Evolutionary conservation across 2,797 vertebrate genomes (phyloP).

Genomic region (Neopelma chrysocephalum): DNA sequence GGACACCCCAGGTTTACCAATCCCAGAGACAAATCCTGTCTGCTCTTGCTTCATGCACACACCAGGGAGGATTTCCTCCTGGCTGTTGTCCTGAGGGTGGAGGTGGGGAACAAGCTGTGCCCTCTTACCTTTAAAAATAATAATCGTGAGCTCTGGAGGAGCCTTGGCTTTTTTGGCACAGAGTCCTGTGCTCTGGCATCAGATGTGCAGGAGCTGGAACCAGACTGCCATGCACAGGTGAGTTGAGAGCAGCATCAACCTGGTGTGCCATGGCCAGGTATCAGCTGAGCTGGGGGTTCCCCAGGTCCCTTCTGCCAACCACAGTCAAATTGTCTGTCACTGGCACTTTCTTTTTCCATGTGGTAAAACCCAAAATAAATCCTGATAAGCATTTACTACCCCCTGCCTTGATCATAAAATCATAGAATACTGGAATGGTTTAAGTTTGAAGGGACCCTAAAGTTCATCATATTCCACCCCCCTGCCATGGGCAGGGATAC

Average conservation of each 20-base stretch:
- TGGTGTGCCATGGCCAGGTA: rapidly evolving
- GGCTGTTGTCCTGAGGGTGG: neutral
- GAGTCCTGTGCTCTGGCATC: neutral
- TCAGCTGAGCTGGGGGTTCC: neutral
- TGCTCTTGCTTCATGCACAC: neutral
- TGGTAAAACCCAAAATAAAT: neutral
- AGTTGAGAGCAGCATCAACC: neutral
- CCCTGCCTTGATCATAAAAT: neutral
- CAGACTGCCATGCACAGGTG: neutral
- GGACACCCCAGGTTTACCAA: neutral
- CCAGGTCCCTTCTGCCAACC: neutral
- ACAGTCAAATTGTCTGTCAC: neutral
- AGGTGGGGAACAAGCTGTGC: neutral
- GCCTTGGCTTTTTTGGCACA: neutral
- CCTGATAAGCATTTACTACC: neutral
- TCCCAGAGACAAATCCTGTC: neutral
- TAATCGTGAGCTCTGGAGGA: neutral
- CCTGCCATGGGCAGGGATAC: neutral
- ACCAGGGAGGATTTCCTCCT: neutral
- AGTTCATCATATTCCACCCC: neutral
- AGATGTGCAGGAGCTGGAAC: neutral
- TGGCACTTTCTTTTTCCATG: neutral
- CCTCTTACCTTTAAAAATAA: neutral
- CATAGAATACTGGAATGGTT: neutral
- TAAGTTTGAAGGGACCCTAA: neutral